Evolutionary conservation across 2,113 vertebrate species (phyloP).

Genomic region (Ginglymostoma cirratum): DNA sequence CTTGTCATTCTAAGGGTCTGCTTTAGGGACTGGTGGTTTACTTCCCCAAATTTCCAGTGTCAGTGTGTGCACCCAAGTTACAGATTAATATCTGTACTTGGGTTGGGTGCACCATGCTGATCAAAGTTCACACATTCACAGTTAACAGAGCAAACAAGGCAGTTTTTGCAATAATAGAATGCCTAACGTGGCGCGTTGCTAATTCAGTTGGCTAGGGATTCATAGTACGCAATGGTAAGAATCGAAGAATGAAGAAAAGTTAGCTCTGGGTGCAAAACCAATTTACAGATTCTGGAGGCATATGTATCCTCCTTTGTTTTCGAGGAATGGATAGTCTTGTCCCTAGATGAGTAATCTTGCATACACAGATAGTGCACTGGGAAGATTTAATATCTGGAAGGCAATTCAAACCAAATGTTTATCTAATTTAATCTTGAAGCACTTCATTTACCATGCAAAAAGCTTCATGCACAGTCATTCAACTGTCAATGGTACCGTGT

Average conservation of each 20-base stretch:
- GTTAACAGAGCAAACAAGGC: neutral
- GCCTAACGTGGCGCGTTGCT: neutral
- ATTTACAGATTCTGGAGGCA: neutral
- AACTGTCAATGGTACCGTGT: neutral
- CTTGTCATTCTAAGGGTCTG: neutral
- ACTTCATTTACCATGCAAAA: neutral
- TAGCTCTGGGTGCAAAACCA: neutral
- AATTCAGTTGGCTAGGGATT: neutral
- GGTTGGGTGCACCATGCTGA: neutral
- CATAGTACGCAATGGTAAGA: neutral
- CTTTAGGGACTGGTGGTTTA: neutral
- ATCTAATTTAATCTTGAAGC: constrained; percentile 26
- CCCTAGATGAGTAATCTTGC: neutral
- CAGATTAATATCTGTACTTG: neutral
- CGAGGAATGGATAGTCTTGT: neutral
- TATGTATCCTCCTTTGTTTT: neutral
- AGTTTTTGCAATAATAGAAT: neutral
- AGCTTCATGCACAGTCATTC: neutral
- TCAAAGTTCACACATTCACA: neutral
- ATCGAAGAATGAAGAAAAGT: neutral
- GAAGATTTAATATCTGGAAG: constrained; percentile 4
- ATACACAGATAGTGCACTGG: neutral
- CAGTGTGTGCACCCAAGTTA: neutral
- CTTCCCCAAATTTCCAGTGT: neutral
- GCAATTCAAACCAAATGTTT: constrained; percentile 10